Conservation (phyloP, 2,888 invertebrate genomes). For the Chelonus formosanus region DNA sequence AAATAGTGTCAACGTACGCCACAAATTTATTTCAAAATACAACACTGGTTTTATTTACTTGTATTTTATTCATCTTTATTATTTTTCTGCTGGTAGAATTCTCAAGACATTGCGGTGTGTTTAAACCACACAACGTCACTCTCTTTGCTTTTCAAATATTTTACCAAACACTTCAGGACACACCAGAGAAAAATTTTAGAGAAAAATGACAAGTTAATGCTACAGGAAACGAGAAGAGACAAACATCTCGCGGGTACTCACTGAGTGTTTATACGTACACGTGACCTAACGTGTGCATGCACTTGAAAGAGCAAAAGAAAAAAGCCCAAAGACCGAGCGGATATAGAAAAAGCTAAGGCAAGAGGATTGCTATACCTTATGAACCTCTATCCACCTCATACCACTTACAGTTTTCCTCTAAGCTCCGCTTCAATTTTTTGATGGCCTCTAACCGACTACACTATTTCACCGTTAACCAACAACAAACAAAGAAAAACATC, state of each 20-base stretch:
- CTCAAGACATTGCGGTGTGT: neutral
- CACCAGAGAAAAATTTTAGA: constrained; percentile 12
- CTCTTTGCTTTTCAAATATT: neutral
- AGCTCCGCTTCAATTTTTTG: constrained; percentile 15
- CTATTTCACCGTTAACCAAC: constrained; percentile 2
- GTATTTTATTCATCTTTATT: constrained; percentile 4
- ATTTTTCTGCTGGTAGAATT: neutral
- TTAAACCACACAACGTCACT: neutral
- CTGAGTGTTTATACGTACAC: constrained; percentile 29
- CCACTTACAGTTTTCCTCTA: neutral
- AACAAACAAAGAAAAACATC: constrained; percentile 11
- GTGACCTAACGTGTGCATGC: constrained; percentile 25
- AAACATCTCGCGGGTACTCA: constrained; percentile 22
- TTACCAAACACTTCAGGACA: neutral
- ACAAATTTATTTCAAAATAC: constrained; percentile 1
- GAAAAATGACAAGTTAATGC: constrained; percentile 12
- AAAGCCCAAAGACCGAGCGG: neutral
- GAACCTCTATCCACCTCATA: neutral
- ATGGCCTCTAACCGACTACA: constrained; percentile 9
- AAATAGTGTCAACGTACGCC: constrained; percentile 19
- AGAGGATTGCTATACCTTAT: constrained; percentile 13
- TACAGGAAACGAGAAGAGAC: constrained; percentile 16
- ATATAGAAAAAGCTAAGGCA: neutral
- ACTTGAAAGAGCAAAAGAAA: neutral
- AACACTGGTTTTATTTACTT: neutral